Evolutionary conservation across 2,888 invertebrate genomes (phyloP), one percentile per base, ranked within the genome.

Genomic region (Nymphalis urticae): DNA sequence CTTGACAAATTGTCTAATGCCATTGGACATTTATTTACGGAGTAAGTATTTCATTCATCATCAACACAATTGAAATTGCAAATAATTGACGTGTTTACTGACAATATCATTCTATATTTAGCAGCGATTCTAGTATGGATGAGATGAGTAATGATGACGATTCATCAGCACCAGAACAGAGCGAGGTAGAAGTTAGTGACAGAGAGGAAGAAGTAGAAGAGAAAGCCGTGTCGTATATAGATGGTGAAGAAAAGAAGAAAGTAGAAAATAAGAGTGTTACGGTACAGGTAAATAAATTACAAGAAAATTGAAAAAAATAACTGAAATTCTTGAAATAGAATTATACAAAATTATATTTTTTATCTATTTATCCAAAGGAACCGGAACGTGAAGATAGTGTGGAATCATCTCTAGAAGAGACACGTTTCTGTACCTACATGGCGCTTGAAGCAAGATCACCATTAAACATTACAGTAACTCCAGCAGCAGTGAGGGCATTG

Each of bases 21-120:
- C n/a, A 95, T 96, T 72, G 95, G 95, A 19, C 96, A 96, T 88
- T 86, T 97, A 69, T 96, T 97, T 85, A 96, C 96, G 66, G 96
- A 95, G 95, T 95, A 87, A 90, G 90, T 85, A 17, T 42, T 24
- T 42, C 48, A 9, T 36, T 19, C 32, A 7, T 50, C 58, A 21
- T 13, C 13, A 59, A 56, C 5, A 53, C 0, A 61, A 13, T 21
- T 48, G 7, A 48, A 54, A 21, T 58, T 36, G 21, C 19, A 50
- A 6, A 17, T n/a, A 17, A 3, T 5, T 19, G 21, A n/a, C n/a
- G n/a, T 13, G 3, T 10, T 10, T 42, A 42, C 17, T 1, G 27
- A 16, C 17, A 27, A 27, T 54, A 5, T 17, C 24, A 5, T 56
- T 56, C 2, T 36, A 19, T 42, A 42, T 58, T 10, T 42, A 75